Evolutionary conservation across 1,140 invertebrate genomes (phyloP).

Genomic region (Camponotus floridanus): DNA sequence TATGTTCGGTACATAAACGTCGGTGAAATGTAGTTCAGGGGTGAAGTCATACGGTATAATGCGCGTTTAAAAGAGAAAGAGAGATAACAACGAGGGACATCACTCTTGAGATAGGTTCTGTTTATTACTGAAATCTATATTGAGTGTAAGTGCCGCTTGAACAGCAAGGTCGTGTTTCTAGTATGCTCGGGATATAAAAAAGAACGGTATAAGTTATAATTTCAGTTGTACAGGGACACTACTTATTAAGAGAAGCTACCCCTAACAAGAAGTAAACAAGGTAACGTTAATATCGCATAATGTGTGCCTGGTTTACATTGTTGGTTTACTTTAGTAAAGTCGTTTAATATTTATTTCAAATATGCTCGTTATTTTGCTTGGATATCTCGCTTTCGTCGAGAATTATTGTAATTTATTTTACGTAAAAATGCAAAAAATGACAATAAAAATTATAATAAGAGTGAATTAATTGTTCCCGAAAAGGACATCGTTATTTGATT

Average conservation of each 20-base stretch:
- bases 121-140: slow-evolving; percentile 40
- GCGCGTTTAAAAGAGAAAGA: background rate
- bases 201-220: background rate
- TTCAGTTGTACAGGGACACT: background rate
- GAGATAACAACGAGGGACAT: slow-evolving; percentile 1
- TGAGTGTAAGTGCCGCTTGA: background rate
- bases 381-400: background rate
- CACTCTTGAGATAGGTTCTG: slow-evolving; percentile 28
- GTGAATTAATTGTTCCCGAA: background rate
- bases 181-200: background rate
- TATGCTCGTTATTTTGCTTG: background rate
- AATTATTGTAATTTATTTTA: background rate
- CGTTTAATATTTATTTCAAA: background rate
- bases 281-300: background rate
- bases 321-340: background rate
- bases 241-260: too few species aligned
- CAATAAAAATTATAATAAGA: background rate
- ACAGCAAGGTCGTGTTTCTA: background rate
- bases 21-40: slow-evolving; percentile 64
- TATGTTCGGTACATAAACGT: slow-evolving; percentile 39
- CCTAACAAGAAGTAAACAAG: background rate
- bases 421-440: background rate
- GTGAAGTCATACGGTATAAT: slow-evolving; percentile 27
- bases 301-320: background rate
- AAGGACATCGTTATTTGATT: too few species aligned